A percentile compares a stretch with the other conserved stretches of the same genome.
Evolutionary conservation across 2,113 vertebrate species (phyloP).

Genomic region (Odontophorus gujanensis): DNA sequence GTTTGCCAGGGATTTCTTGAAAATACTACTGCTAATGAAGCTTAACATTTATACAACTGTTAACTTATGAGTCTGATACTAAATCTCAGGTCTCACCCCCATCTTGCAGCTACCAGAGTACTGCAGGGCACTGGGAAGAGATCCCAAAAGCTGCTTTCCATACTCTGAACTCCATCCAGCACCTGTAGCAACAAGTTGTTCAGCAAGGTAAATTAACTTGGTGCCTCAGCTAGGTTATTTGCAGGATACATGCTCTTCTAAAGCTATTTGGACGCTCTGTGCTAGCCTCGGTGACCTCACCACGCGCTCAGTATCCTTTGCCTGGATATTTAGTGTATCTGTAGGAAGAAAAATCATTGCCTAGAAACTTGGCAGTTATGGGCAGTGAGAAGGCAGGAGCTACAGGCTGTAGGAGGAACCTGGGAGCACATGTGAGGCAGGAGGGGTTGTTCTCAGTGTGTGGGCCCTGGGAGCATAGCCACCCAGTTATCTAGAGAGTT

Average conservation of each 20-base stretch:
- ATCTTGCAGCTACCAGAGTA: not conserved
- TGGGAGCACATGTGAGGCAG: not conserved
- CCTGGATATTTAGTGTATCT: not conserved
- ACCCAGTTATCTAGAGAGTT: not conserved
- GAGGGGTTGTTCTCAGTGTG: not conserved
- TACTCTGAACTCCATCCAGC: not conserved
- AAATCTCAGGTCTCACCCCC: not conserved
- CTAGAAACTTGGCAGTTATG: not conserved
- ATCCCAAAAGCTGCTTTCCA: not conserved
- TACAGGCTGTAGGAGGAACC: not conserved
- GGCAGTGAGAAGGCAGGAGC: not conserved
- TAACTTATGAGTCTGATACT: not conserved
- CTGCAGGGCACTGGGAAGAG: not conserved
- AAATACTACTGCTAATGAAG: not conserved
- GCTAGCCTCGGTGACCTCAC: not conserved
- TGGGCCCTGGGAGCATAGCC: not conserved
- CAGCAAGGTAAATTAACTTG: not conserved
- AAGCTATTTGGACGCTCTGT: not conserved
- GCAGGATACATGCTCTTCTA: not conserved
- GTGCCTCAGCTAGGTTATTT: not conserved
- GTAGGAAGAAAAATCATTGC: not conserved
- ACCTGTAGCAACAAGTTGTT: not conserved
- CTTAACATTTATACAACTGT: not conserved
- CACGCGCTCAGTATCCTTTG: not conserved
- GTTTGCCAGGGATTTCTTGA: not conserved